A percentile compares a stretch with the other conserved stretches of the same genome.
phyloP scores from a whole-genome alignment of 2,888 invertebrate genomes.

The Tetropium fuscum region DNA sequence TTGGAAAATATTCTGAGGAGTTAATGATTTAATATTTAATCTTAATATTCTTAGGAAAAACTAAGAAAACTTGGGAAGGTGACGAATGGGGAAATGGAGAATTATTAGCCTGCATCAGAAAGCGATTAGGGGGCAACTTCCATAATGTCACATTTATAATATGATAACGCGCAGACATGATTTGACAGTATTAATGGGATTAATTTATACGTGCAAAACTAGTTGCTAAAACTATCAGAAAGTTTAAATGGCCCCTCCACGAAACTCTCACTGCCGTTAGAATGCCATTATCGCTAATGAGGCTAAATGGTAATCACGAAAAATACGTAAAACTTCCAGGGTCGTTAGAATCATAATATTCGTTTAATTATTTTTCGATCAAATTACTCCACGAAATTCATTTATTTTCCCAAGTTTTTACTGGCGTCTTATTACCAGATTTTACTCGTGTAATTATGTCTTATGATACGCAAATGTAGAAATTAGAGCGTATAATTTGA shows the following conservation, averaged over 20 bases:
- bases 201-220: slow-evolving; percentile 23
- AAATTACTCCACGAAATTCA: not conserved
- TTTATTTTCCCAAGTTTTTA: not conserved
- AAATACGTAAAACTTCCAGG: slow-evolving; percentile 18
- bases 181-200: slow-evolving; percentile 19
- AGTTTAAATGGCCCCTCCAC: slow-evolving; percentile 24
- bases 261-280: slow-evolving; percentile 22
- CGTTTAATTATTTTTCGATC: slow-evolving; percentile 11
- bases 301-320: slow-evolving; percentile 22
- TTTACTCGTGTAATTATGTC: too few relatives aligned
- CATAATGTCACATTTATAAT: not conserved
- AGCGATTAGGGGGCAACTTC: too few relatives aligned
- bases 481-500: too few relatives aligned
- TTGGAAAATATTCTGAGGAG: too few relatives aligned
- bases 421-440: too few relatives aligned
- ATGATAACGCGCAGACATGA: slow-evolving; percentile 14
- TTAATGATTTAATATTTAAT: too few relatives aligned
- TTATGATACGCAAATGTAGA: too few relatives aligned
- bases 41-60: too few relatives aligned
- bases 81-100: too few relatives aligned
- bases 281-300: slow-evolving; percentile 23
- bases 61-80: too few relatives aligned
- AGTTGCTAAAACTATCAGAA: slow-evolving; percentile 22
- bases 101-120: too few relatives aligned
- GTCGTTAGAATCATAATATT: slow-evolving; percentile 11